These are phyloP conservation scores for Eumacrocentrus americanus DNA, from an alignment of 2,888 invertebrate genomes.

Conservation along the genomic window DNA sequence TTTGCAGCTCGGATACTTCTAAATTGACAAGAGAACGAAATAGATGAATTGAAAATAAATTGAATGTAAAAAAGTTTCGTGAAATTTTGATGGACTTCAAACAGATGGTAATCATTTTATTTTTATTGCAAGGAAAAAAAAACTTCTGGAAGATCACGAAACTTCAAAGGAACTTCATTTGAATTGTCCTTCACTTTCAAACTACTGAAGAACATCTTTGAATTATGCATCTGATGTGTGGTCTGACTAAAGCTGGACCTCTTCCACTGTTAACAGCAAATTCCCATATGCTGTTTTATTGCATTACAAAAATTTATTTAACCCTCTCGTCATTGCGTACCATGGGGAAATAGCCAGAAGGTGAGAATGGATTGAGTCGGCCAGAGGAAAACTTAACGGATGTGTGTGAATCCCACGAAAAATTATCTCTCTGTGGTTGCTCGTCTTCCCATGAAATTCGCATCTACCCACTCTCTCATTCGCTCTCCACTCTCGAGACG, in stretches of 20 bases:
- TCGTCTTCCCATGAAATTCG: slow-evolving; percentile 25
- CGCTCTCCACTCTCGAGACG: background rate
- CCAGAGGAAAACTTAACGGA: slow-evolving; percentile 8
- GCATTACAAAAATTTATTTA: no score
- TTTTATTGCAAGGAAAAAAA: background rate
- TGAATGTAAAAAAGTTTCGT: slow-evolving; percentile 13
- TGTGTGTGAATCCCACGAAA: slow-evolving; percentile 15
- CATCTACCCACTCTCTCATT: background rate
- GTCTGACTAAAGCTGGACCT: no score
- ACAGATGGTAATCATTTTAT: background rate
- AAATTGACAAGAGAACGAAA: background rate
- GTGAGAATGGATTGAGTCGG: slow-evolving; percentile 12
- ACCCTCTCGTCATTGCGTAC: slow-evolving; percentile 3
- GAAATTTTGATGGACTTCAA: slow-evolving; percentile 8
- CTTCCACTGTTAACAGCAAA: no score
- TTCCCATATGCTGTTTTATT: no score
- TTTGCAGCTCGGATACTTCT: background rate
- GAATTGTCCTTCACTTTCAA: no score
- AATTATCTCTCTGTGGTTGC: slow-evolving; percentile 13
- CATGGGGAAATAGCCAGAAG: slow-evolving; percentile 11
- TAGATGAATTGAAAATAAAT: slow-evolving; percentile 18
- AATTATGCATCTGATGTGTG: no score
- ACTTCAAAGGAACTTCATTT: no score
- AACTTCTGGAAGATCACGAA: no score
- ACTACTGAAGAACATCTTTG: no score